A percentile compares a stretch with the other conserved stretches of the same genome.
phyloP scores from a whole-genome alignment of 1,140 invertebrate species.

The Reticulitermes speratus region DNA sequence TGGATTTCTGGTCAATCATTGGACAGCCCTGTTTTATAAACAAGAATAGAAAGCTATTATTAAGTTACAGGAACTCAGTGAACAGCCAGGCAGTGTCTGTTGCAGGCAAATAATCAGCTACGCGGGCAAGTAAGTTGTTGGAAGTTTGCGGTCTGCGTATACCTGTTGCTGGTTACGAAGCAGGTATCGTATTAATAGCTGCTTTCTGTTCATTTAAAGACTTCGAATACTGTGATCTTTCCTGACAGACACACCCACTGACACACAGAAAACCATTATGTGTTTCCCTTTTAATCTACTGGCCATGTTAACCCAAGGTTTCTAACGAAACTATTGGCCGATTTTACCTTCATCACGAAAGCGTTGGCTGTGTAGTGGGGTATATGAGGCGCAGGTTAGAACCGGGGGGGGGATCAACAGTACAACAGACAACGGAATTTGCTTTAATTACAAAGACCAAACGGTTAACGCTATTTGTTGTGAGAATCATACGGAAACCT shows the following conservation, averaged over 20 bases:
- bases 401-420: too few relatives aligned
- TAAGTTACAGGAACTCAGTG: not conserved
- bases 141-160: not conserved
- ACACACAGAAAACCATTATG: not conserved
- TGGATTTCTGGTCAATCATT: not conserved
- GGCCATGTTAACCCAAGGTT: not conserved
- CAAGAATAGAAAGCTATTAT: not conserved
- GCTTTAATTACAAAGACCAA: too few relatives aligned
- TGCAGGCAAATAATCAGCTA: not conserved
- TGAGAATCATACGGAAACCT: too few relatives aligned
- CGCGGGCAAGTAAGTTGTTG: not conserved
- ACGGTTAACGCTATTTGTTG: too few relatives aligned
- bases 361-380: not conserved
- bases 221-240: constrained; percentile 5
- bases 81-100: not conserved
- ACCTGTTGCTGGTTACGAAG: not conserved
- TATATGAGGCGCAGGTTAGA: too few relatives aligned
- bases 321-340: not conserved
- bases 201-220: not conserved
- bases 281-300: not conserved
- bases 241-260: not conserved
- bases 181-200: not conserved
- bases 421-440: too few relatives aligned
- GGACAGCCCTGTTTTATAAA: not conserved
- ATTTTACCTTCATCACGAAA: not conserved